These are phyloP conservation scores for Neogobius melanostomus DNA, from an alignment of 2,113 vertebrate genomes.

Conservation along the genomic window DNA sequence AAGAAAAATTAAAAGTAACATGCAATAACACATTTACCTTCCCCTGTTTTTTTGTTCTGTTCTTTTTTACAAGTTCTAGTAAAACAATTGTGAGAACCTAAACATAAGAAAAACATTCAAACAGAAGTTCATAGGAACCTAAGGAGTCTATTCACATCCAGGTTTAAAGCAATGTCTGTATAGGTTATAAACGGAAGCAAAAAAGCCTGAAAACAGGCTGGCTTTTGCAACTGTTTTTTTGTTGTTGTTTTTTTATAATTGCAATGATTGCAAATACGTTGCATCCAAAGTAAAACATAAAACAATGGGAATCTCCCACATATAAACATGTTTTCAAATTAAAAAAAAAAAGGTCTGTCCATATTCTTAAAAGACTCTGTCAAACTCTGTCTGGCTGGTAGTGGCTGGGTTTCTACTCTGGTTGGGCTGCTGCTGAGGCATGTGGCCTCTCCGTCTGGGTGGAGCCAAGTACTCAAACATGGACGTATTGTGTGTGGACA, in stretches of 20 bases:
- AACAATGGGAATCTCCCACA: background rate
- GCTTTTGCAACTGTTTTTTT: background rate
- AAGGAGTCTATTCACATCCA: background rate
- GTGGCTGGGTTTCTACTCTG: constrained; percentile 90
- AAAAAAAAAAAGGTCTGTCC: background rate
- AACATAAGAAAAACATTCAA: background rate
- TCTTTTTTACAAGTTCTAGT: constrained; percentile 1
- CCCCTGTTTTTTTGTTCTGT: background rate
- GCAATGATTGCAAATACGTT: background rate
- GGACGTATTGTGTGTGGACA: constrained; percentile 96
- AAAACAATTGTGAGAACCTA: constrained; percentile 4
- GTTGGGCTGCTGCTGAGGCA: constrained; percentile 93
- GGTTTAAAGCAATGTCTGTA: background rate
- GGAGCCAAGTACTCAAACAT: constrained; percentile 99
- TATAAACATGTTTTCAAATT: background rate
- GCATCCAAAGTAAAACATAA: background rate
- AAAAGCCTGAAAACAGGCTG: constrained; percentile 10
- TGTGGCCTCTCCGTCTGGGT: constrained; percentile 88
- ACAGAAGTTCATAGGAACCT: background rate
- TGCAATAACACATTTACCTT: background rate
- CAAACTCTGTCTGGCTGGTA: constrained; percentile 95
- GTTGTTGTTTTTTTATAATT: background rate
- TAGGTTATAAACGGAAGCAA: constrained; percentile 3
- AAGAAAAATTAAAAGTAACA: background rate
- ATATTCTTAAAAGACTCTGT: constrained; percentile 83